Percentiles rank a stretch among this genome's conserved stretches.
Evolutionary conservation across 2,797 vertebrate genomes (phyloP).

Genomic region (Catamblyrhynchus diadema): DNA sequence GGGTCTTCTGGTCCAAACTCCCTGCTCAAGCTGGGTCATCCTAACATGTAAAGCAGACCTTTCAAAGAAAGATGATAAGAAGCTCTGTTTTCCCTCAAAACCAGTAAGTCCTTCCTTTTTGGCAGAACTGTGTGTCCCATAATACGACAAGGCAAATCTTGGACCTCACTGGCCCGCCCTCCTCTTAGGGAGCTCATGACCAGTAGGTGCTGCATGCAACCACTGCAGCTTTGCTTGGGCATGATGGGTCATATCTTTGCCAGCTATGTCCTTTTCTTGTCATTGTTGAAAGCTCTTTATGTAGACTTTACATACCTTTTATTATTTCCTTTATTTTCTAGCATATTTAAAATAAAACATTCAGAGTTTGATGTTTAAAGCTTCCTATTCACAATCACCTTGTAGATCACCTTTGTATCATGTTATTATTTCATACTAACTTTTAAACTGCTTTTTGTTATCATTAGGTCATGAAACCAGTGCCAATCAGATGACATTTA

Average conservation of each 20-base stretch:
- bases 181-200: not conserved
- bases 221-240: not conserved
- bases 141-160: not conserved
- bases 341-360: not conserved
- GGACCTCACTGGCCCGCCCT: not conserved
- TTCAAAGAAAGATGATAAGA: not conserved
- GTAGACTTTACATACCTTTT: not conserved
- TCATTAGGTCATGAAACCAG: constrained; percentile 89
- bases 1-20: not conserved
- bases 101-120: not conserved
- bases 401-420: not conserved
- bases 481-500: constrained; percentile 87
- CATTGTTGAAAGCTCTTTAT: not conserved
- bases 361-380: accelerated
- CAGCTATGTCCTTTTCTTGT: not conserved
- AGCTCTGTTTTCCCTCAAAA: not conserved
- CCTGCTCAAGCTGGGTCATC: not conserved
- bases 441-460: not conserved
- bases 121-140: accelerated
- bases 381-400: not conserved
- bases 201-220: not conserved
- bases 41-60: not conserved
- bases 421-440: not conserved
- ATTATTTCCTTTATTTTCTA: not conserved
- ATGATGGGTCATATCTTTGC: not conserved